Conservation (phyloP, 23 tunicate species). For the Botrylloides violaceus region DNA sequence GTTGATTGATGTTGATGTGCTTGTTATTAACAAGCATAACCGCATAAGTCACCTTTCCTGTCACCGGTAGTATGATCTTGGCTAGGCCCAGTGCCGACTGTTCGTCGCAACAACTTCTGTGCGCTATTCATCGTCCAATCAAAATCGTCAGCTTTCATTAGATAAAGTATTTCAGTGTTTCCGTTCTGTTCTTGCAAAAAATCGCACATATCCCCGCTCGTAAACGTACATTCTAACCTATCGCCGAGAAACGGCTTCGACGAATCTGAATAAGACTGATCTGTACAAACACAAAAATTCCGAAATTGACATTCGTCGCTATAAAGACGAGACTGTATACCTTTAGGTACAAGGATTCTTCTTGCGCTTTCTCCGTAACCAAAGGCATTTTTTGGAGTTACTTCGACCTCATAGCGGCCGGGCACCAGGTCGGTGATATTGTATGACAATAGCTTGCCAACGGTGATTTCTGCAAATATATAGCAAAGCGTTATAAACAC, state of each 20-base stretch:
- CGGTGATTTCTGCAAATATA: neutral
- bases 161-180: neutral
- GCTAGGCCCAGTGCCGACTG: constrained; percentile 47
- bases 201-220: neutral
- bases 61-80: constrained; percentile 25
- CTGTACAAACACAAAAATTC: too few relatives aligned
- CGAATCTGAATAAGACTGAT: too few relatives aligned
- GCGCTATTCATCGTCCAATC: constrained; percentile 50
- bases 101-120: constrained; percentile 26
- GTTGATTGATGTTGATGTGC: too few relatives aligned
- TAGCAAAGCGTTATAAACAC: too few relatives aligned
- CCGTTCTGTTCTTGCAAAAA: constrained; percentile 4
- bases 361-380: constrained; percentile 48
- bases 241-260: too few relatives aligned
- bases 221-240: constrained; percentile 6
- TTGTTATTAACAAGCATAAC: too few relatives aligned
- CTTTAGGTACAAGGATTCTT: constrained; percentile 30
- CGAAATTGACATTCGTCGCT: too few relatives aligned
- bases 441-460: constrained; percentile 49
- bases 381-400: constrained; percentile 36
- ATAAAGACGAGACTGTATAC: too few relatives aligned
- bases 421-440: constrained; percentile 20
- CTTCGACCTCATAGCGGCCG: constrained; percentile 68
- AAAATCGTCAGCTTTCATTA: constrained; percentile 1
- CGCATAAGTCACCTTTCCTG: constrained; percentile 6